Evolutionary conservation across 2,888 invertebrate genomes (phyloP).

Genomic region (Agonopterix subpropinquella): DNA sequence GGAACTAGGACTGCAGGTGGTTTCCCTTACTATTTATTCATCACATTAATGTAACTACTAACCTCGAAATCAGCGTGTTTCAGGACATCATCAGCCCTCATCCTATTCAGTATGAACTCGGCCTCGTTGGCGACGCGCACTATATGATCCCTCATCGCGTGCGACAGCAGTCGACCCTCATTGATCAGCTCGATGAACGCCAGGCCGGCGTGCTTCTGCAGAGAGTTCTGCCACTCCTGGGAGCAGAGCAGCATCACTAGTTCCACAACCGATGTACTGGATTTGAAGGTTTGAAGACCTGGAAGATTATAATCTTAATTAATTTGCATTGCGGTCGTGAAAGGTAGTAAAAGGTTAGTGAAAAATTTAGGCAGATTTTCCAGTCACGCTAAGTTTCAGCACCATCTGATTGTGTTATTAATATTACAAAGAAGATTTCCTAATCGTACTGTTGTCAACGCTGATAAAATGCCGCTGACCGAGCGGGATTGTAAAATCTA

Average conservation of each 20-base stretch:
- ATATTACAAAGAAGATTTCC: too few relatives aligned
- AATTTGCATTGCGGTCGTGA: too few relatives aligned
- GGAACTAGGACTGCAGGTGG: too few relatives aligned
- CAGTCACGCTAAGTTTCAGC: too few relatives aligned
- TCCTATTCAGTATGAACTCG: constrained; percentile 98
- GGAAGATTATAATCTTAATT: constrained; percentile 15
- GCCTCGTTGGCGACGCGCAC: constrained; percentile 99
- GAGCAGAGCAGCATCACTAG: constrained; percentile 99
- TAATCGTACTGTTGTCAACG: too few relatives aligned
- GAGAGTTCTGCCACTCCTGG: constrained; percentile 99
- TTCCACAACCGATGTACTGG: constrained; percentile 98
- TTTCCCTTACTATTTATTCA: too few relatives aligned
- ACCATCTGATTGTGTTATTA: too few relatives aligned
- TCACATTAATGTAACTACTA: constrained; percentile 6
- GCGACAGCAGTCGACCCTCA: constrained; percentile 97
- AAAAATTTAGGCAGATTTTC: too few relatives aligned
- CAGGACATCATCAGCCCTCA: constrained; percentile 98
- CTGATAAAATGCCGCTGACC: too few relatives aligned
- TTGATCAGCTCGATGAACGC: constrained; percentile 99
- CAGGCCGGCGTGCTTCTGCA: constrained; percentile 99
- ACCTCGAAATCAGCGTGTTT: constrained; percentile 98
- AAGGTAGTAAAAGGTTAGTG: too few relatives aligned
- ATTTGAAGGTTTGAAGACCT: constrained; percentile 97
- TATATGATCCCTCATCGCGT: constrained; percentile 99
- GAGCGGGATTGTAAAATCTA: too few relatives aligned